phyloP scores from a whole-genome alignment of 2,113 vertebrate species.

The Panthera tigris region DNA sequence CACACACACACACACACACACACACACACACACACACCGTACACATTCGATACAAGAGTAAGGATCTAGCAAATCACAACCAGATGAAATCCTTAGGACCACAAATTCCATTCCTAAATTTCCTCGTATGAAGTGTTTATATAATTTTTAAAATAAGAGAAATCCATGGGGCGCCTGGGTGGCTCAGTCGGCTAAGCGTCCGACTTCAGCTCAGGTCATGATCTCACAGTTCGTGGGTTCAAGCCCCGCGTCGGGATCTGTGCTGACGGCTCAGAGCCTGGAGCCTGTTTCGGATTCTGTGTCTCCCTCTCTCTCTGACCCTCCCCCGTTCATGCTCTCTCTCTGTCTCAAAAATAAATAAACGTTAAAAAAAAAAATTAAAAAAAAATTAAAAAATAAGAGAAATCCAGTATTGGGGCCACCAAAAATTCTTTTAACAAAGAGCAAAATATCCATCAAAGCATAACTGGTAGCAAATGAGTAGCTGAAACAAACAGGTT shows the following conservation, averaged over 20 bases:
- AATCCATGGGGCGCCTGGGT: constrained; percentile 49
- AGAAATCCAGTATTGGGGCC: constrained; percentile 64
- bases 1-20: neutral
- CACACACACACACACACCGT: neutral
- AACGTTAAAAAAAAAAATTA: no score
- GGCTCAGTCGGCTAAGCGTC: no score
- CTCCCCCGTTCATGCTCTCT: no score
- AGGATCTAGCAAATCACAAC: neutral
- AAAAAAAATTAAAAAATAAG: neutral
- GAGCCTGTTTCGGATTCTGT: no score
- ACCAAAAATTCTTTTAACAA: constrained; percentile 71
- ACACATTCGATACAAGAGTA: neutral
- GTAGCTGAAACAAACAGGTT: constrained; percentile 74
- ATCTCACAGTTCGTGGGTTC: no score
- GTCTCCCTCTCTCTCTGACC: no score
- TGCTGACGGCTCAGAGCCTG: no score
- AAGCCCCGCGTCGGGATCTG: no score
- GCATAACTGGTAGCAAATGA: constrained; percentile 64
- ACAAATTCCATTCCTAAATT: neutral
- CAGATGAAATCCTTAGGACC: neutral
- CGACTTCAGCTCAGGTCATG: no score
- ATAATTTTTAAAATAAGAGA: constrained; percentile 54
- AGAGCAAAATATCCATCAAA: constrained; percentile 72
- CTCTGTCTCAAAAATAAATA: no score
- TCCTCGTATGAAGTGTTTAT: neutral